Evolutionary conservation across 2,888 invertebrate genomes (phyloP).

Genomic region (Sesamia inferens): DNA sequence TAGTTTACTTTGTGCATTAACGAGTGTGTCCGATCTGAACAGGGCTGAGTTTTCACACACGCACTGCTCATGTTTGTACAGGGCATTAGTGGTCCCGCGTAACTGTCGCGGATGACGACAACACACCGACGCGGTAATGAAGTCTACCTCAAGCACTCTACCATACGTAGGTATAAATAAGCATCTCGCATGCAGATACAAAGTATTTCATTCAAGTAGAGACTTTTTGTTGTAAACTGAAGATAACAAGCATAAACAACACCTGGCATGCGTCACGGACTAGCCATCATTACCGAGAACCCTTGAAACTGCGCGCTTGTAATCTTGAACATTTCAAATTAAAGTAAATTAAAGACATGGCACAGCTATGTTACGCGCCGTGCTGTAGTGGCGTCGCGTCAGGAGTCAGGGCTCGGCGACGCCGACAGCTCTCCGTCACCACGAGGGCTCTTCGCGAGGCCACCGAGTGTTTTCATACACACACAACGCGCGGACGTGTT

Average conservation of each 20-base stretch:
- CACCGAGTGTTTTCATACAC: constrained; percentile 89
- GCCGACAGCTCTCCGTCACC: constrained; percentile 86
- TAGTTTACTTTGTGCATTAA: constrained; percentile 82
- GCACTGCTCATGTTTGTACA: constrained; percentile 77
- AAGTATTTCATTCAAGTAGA: constrained; percentile 65
- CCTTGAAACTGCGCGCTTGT: constrained; percentile 70
- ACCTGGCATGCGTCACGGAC: constrained; percentile 70
- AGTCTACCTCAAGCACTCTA: constrained; percentile 49
- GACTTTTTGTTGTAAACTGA: constrained; percentile 64
- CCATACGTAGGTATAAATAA: constrained; percentile 45
- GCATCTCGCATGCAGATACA: constrained; percentile 54
- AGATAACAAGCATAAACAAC: constrained; percentile 71
- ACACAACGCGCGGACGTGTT: constrained; percentile 88
- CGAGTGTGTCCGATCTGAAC: constrained; percentile 81
- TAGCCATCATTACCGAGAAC: constrained; percentile 76
- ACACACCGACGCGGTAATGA: constrained; percentile 57
- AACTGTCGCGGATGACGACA: constrained; percentile 79
- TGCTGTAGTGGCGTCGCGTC: constrained; percentile 73
- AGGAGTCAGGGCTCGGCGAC: constrained; percentile 61
- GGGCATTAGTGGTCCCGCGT: constrained; percentile 79
- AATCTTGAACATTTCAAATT: constrained; percentile 79
- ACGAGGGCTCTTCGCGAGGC: constrained; percentile 85
- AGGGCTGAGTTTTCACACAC: constrained; percentile 85
- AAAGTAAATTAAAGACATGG: constrained; percentile 85
- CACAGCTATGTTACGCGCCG: constrained; percentile 84